phyloP scores from a whole-genome alignment of 2,113 vertebrate species.

The Cairina moschata region DNA sequence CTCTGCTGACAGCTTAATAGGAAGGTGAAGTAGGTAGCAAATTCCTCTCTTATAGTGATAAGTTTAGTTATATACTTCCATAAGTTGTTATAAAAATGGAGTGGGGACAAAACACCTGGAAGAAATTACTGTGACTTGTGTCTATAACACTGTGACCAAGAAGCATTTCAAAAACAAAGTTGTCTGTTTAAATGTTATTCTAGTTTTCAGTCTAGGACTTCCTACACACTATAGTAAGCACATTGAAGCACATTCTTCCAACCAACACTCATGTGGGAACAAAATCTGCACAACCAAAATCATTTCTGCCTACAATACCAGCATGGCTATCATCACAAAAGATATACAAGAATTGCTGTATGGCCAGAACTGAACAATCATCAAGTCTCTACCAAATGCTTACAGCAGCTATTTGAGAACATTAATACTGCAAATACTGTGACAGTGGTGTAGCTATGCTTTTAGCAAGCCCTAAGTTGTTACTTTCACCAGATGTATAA shows the following conservation, averaged over 20 bases:
- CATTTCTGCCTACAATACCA: neutral
- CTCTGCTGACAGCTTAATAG: neutral
- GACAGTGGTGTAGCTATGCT: neutral
- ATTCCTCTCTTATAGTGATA: neutral
- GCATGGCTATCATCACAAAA: neutral
- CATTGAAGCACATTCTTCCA: neutral
- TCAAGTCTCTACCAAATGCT: neutral
- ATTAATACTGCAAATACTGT: neutral
- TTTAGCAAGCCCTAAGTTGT: neutral
- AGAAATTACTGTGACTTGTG: neutral
- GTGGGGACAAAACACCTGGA: neutral
- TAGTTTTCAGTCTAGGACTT: neutral
- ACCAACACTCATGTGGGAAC: neutral
- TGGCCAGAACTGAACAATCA: neutral
- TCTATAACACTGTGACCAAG: neutral
- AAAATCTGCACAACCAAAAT: neutral
- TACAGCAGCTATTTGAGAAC: neutral
- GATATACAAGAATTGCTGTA: neutral
- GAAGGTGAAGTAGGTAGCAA: neutral
- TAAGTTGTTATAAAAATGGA: neutral
- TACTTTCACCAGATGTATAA: neutral
- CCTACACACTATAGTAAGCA: neutral
- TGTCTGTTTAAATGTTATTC: neutral
- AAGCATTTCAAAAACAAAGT: neutral
- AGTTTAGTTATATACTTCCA: neutral